Conservation (phyloP, 2,888 invertebrate species). For the Diarsia dahlii region DNA sequence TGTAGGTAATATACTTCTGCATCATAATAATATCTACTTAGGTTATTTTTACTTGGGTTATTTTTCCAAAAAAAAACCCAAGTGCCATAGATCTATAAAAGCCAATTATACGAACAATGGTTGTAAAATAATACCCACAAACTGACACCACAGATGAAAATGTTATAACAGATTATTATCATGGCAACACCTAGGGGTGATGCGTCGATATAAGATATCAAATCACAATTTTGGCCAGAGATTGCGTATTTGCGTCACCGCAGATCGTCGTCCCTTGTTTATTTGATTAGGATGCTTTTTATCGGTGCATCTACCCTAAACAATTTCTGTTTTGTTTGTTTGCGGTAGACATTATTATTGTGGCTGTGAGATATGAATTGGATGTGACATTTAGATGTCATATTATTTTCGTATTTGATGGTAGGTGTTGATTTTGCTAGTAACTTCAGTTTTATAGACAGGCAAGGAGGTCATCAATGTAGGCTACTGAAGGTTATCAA, state of each 20-base stretch:
- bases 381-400: constrained; percentile 32
- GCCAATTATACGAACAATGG: constrained; percentile 53
- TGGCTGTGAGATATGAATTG: constrained; percentile 60
- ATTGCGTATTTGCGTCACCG: constrained; percentile 84
- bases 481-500: not conserved
- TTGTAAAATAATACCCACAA: constrained; percentile 63
- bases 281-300: constrained; percentile 83
- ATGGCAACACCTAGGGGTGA: constrained; percentile 68
- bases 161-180: constrained; percentile 75
- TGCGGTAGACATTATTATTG: constrained; percentile 69
- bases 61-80: not conserved
- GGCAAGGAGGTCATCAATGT: not conserved
- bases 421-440: not conserved
- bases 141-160: constrained; percentile 70
- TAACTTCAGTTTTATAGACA: not conserved
- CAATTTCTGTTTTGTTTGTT: constrained; percentile 73
- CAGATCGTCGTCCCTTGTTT: constrained; percentile 83
- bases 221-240: constrained; percentile 85
- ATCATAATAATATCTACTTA: no score
- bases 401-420: constrained; percentile 21
- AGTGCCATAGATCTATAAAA: constrained; percentile 27
- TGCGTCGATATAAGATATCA: constrained; percentile 80
- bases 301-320: constrained; percentile 77
- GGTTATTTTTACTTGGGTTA: no score
- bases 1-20: not conserved